These are phyloP conservation scores for Trochalopteron elliotii DNA, from an alignment of 2,113 vertebrate genomes.

Conservation along the genomic window DNA sequence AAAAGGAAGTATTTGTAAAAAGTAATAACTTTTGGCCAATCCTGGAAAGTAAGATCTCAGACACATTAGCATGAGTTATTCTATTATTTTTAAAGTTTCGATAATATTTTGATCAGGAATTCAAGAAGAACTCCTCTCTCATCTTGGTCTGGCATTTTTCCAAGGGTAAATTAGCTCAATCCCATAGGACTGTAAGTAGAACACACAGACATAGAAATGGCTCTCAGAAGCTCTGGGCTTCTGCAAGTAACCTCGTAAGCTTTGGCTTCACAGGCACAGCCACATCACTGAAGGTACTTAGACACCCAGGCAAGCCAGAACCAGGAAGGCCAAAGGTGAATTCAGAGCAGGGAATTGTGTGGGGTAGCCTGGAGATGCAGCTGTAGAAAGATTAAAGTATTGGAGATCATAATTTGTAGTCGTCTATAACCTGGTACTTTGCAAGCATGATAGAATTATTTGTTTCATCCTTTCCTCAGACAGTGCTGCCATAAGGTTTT, in stretches of 20 bases:
- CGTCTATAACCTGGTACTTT: background rate
- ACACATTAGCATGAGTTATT: background rate
- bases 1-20: background rate
- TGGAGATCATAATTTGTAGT: background rate
- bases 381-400: background rate
- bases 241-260: background rate
- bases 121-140: background rate
- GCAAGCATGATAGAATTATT: background rate
- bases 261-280: background rate
- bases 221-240: background rate
- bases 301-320: background rate
- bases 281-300: background rate
- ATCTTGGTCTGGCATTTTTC: background rate
- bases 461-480: background rate
- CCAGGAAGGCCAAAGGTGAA: background rate
- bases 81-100: background rate
- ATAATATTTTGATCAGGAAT: background rate
- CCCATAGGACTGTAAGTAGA: background rate
- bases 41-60: background rate
- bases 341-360: background rate
- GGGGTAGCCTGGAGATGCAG: background rate
- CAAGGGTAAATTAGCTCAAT: background rate
- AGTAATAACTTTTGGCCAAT: background rate
- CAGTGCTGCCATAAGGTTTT: background rate
- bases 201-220: accelerated